These are phyloP conservation scores for Girardinus metallicus DNA, from an alignment of 2,797 vertebrate genomes.

Conservation along the genomic window DNA sequence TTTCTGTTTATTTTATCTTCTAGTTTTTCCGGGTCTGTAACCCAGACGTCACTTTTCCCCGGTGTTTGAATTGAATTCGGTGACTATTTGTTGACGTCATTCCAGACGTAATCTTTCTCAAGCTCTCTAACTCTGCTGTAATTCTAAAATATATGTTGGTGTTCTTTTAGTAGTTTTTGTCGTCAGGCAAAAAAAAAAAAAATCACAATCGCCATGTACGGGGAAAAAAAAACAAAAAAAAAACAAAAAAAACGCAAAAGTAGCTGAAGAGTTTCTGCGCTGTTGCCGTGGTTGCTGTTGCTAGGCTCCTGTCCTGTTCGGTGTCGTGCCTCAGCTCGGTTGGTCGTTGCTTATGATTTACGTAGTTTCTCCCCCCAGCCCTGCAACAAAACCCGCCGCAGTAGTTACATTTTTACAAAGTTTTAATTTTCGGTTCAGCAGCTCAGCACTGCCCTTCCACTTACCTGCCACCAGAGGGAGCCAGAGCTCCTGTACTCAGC, in stretches of 20 bases:
- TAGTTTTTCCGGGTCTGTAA: not conserved
- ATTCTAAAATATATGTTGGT: constrained; percentile 55
- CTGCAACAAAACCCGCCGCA: not conserved
- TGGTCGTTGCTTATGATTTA: constrained; percentile 10
- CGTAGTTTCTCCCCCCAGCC: constrained; percentile 5
- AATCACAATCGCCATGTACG: constrained; percentile 39
- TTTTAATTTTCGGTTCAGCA: constrained; percentile 18
- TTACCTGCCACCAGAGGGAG: constrained; percentile 69
- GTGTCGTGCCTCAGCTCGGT: constrained; percentile 25
- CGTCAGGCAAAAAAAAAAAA: constrained; percentile 37
- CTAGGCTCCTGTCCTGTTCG: constrained; percentile 26
- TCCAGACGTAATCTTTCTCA: constrained; percentile 1
- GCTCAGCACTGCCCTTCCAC: constrained; percentile 57
- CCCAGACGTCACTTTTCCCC: not conserved
- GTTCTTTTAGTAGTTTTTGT: constrained; percentile 36
- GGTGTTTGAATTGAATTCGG: constrained; percentile 9
- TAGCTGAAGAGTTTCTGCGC: constrained; percentile 45
- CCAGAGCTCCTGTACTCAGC: constrained; percentile 36
- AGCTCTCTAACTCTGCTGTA: constrained; percentile 46
- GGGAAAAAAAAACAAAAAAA: not conserved
- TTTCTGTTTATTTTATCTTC: not conserved
- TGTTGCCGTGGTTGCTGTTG: constrained; percentile 50
- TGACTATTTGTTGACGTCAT: not conserved
- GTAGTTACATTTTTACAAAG: not conserved
- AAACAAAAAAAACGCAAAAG: not conserved